Percentiles rank a stretch among this genome's conserved stretches.
Conservation (phyloP, 2,113 vertebrate species). For the Nannobrachium achirus region DNA sequence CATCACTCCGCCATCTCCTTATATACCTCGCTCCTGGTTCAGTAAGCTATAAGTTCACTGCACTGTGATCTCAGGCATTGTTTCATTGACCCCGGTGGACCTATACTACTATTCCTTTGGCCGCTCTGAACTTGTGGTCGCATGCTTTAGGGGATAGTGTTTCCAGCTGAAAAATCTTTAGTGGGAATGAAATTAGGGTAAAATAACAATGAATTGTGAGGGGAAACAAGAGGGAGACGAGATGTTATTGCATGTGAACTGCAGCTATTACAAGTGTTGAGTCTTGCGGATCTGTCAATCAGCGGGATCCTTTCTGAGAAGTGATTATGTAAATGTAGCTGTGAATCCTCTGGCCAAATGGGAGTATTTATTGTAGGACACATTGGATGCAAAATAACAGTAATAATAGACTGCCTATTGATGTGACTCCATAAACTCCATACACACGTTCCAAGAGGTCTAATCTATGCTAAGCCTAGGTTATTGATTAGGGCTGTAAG, state of each 20-base stretch:
- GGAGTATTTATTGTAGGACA: constrained; percentile 44
- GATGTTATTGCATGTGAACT: constrained; percentile 41
- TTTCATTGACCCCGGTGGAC: constrained; percentile 54
- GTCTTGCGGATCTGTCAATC: constrained; percentile 53
- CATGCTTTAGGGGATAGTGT: constrained; percentile 37
- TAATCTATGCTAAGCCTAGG: constrained; percentile 49
- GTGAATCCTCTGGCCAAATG: constrained; percentile 43
- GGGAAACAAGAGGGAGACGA: constrained; percentile 27
- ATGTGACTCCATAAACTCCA: constrained; percentile 45
- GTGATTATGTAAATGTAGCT: constrained; percentile 63
- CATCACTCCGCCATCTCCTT: constrained; percentile 59
- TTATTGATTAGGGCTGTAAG: constrained; percentile 60
- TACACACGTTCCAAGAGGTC: constrained; percentile 47
- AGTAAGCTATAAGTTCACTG: constrained; percentile 40
- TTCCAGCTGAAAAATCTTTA: constrained; percentile 51
- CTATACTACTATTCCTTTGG: constrained; percentile 39
- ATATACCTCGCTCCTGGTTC: constrained; percentile 61
- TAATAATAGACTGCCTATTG: constrained; percentile 55
- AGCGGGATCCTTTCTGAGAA: constrained; percentile 52
- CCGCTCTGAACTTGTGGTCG: constrained; percentile 21
- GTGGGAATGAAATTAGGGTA: constrained; percentile 51
- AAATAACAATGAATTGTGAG: constrained; percentile 50
- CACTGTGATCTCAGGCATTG: constrained; percentile 56
- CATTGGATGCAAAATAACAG: constrained; percentile 46
- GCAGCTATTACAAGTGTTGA: constrained; percentile 45